phyloP scores from a whole-genome alignment of 2,888 invertebrate species.

The Yponomeuta cagnagella region DNA sequence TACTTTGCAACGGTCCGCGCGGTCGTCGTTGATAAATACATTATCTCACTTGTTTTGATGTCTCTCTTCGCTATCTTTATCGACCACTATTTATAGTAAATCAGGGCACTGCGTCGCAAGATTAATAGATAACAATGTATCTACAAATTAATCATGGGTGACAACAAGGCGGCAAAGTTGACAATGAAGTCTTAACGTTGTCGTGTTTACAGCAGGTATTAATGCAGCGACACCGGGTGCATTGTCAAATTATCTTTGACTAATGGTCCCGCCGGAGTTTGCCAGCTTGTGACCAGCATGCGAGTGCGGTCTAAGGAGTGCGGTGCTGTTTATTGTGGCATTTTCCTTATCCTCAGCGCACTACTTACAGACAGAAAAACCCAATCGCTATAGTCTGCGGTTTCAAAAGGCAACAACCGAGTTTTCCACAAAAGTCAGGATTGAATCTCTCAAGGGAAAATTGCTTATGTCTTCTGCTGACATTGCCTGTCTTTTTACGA shows the following conservation, averaged over 20 bases:
- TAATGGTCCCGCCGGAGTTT: constrained; percentile 1
- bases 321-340: neutral
- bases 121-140: constrained; percentile 1
- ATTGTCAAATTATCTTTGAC: constrained; percentile 9
- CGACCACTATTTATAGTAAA: neutral
- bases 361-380: neutral
- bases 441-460: too few relatives aligned
- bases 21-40: neutral
- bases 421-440: too few relatives aligned
- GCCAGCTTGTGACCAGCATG: neutral
- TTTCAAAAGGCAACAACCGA: too few relatives aligned
- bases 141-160: neutral
- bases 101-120: neutral
- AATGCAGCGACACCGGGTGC: neutral
- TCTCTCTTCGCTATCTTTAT: neutral
- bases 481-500: too few relatives aligned
- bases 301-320: neutral
- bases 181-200: neutral
- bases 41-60: neutral
- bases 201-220: constrained; percentile 3
- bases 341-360: neutral
- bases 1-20: neutral
- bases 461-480: too few relatives aligned
- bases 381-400: neutral
- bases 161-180: constrained; percentile 3